phyloP scores from a whole-genome alignment of 2,888 invertebrate species.

The Catocala fraxini region DNA sequence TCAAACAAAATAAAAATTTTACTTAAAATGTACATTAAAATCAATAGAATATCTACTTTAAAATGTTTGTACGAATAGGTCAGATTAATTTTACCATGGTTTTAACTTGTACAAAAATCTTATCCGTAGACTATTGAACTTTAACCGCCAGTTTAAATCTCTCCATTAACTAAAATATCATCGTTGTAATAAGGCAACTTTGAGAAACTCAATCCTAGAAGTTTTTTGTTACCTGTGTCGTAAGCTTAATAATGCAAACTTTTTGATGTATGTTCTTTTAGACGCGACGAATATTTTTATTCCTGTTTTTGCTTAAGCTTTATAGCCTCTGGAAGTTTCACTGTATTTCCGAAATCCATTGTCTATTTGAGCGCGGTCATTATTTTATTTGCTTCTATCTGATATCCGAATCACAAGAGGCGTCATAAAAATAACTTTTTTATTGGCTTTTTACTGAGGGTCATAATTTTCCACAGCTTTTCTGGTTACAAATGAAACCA shows the following conservation, averaged over 20 bases:
- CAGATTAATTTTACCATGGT: too few relatives aligned
- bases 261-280: constrained; percentile 7
- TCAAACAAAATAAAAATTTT: too few relatives aligned
- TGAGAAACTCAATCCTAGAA: constrained; percentile 21
- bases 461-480: not conserved
- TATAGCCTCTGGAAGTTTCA: not conserved
- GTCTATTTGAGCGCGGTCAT: constrained; percentile 1
- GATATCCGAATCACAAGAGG: not conserved
- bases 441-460: constrained; percentile 9
- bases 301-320: too few relatives aligned
- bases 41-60: too few relatives aligned
- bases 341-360: constrained; percentile 1
- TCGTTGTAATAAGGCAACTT: not conserved
- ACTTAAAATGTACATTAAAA: too few relatives aligned
- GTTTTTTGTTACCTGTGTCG: constrained; percentile 16
- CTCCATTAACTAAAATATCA: too few relatives aligned
- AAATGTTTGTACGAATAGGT: too few relatives aligned
- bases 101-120: too few relatives aligned
- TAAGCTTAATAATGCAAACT: constrained; percentile 7
- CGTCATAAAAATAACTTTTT: constrained; percentile 8
- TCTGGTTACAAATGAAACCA: constrained; percentile 1
- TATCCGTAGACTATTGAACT: too few relatives aligned
- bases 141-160: too few relatives aligned
- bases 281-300: too few relatives aligned
- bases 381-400: constrained; percentile 5